Conservation (phyloP, 2,797 vertebrate species). For the Lepilemur ruficaudatus region DNA sequence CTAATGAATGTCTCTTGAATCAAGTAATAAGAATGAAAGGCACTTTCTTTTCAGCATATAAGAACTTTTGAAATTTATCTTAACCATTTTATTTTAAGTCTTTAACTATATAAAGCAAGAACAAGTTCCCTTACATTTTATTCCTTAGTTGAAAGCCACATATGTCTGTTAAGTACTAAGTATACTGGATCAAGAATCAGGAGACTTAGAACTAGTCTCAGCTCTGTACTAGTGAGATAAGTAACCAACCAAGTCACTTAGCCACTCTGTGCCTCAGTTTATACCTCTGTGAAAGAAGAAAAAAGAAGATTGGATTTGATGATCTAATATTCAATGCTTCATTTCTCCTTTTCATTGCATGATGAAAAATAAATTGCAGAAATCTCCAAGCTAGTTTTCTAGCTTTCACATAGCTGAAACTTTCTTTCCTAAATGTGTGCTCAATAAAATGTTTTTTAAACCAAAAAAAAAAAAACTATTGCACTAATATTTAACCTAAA, state of each 20-base stretch:
- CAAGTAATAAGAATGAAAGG: constrained; percentile 26
- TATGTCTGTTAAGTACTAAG: neutral
- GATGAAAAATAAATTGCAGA: constrained; percentile 4
- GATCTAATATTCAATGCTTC: neutral
- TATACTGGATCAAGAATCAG: neutral
- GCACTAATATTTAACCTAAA: neutral
- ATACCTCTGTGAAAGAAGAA: neutral
- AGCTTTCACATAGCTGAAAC: constrained; percentile 24
- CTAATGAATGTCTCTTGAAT: neutral
- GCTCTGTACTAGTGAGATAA: neutral
- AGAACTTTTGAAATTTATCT: neutral
- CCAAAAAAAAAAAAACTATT: neutral
- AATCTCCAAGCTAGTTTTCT: neutral
- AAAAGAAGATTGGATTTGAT: neutral
- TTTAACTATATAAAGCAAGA: constrained; percentile 1
- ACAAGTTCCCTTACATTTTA: neutral
- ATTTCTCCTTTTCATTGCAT: neutral
- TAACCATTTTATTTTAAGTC: constrained; percentile 21
- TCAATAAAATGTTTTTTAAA: constrained; percentile 25
- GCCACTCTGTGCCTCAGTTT: neutral
- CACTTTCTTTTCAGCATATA: neutral
- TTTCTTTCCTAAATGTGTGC: neutral
- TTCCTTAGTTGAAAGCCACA: constrained; percentile 2
- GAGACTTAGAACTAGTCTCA: neutral
- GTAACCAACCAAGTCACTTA: neutral